Evolutionary conservation across 2,888 invertebrate genomes (phyloP).

Genomic region (Dynastes hyllus): DNA sequence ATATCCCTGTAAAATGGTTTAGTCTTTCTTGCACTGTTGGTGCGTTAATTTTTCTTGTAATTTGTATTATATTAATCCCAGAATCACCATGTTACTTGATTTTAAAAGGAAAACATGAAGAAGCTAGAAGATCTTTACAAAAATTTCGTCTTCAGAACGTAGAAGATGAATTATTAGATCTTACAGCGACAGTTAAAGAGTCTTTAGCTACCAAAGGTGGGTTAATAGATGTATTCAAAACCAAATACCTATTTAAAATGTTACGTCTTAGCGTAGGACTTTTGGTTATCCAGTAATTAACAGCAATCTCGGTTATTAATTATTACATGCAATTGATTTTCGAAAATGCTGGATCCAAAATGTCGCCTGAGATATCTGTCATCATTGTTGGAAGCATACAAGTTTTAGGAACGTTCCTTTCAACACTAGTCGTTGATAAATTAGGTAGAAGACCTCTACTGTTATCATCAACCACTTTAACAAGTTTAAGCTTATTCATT

Average conservation of each 20-base stretch:
- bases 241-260: conserved; percentile 83
- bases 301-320: conserved; percentile 86
- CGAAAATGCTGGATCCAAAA: conserved; percentile 75
- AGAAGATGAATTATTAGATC: conserved; percentile 77
- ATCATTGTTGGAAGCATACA: conserved; percentile 86
- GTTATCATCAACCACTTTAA: conserved; percentile 79
- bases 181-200: conserved; percentile 54
- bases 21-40: conserved; percentile 44
- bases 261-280: conserved; percentile 78
- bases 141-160: conserved; percentile 79
- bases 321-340: conserved; percentile 86
- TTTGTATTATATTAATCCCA: conserved; percentile 49
- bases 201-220: conserved; percentile 72
- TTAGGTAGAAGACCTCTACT: conserved; percentile 82
- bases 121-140: conserved; percentile 75
- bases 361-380: conserved; percentile 78
- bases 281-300: conserved; percentile 83
- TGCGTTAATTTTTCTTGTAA: conserved; percentile 47
- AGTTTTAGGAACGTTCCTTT: conserved; percentile 80
- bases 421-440: conserved; percentile 84
- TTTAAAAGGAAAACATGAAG: conserved; percentile 68
- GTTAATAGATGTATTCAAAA: conserved; percentile 70
- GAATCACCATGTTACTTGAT: conserved; percentile 55
- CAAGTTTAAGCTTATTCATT: conserved; percentile 76
- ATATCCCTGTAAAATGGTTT: conserved; percentile 39